Percentiles rank a stretch among this genome's conserved stretches.
Evolutionary conservation across 2,113 vertebrate species (phyloP).

Genomic region (Phrynosoma blainvillii): DNA sequence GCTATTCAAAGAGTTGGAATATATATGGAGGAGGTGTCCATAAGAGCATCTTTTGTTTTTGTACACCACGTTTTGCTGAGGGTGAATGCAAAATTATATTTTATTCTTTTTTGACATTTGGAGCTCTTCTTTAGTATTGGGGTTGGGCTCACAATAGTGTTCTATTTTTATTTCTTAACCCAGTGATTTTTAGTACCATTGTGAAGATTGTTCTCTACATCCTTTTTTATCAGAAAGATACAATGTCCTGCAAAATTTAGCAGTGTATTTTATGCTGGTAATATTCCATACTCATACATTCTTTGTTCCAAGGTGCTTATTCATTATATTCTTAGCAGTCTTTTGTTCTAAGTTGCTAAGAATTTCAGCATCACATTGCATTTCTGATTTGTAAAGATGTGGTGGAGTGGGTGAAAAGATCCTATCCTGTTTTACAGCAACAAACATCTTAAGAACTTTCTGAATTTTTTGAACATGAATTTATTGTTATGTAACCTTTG

Average conservation of each 20-base stretch:
- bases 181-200: neutral
- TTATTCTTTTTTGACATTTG: neutral
- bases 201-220: neutral
- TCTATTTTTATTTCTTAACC: neutral
- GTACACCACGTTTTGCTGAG: neutral
- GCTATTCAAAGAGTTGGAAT: neutral
- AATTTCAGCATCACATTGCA: neutral
- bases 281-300: accelerated
- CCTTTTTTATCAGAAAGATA: neutral
- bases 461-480: neutral
- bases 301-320: neutral
- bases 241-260: neutral
- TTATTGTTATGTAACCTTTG: neutral
- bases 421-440: neutral
- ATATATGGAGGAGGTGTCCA: neutral
- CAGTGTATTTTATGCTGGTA: neutral
- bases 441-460: neutral
- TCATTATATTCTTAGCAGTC: neutral
- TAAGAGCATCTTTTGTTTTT: neutral
- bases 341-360: neutral
- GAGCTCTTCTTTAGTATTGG: neutral
- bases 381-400: neutral
- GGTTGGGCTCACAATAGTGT: neutral
- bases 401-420: neutral
- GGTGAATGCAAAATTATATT: neutral